Evolutionary conservation across 64 coral and sea anemone genomes (phyloP).

Genomic region (Acropora tenuis): DNA sequence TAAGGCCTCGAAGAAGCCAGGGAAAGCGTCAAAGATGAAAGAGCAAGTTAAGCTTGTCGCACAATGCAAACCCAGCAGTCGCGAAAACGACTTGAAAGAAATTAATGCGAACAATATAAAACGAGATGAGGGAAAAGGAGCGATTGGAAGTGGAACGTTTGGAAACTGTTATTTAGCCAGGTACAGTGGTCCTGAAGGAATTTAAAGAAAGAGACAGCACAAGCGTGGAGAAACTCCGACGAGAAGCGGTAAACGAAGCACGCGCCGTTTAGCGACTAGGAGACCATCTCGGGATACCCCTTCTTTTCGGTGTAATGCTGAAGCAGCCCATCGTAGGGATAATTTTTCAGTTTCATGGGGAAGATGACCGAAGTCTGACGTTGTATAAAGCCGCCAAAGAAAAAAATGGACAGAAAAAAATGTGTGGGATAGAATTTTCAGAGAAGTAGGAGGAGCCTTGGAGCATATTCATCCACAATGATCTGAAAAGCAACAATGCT

Average conservation of each 20-base stretch:
- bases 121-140: background rate
- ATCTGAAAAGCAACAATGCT: constrained; percentile 48
- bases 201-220: background rate
- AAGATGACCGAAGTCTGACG: constrained; percentile 22
- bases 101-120: background rate
- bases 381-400: constrained; percentile 56
- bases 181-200: constrained; percentile 35
- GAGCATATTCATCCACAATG: constrained; percentile 54
- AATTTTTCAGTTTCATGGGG: constrained; percentile 41
- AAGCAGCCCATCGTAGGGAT: constrained; percentile 27
- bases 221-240: background rate
- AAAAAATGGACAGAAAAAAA: background rate
- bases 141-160: constrained; percentile 32
- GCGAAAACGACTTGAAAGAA: background rate
- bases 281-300: constrained; percentile 43
- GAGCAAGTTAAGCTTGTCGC: background rate
- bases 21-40: background rate
- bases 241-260: constrained; percentile 14
- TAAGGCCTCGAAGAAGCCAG: background rate
- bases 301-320: constrained; percentile 28
- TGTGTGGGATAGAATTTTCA: constrained; percentile 20
- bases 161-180: constrained; percentile 11
- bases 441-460: constrained; percentile 6
- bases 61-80: background rate
- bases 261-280: background rate